Percentiles rank a stretch among this genome's conserved stretches.
phyloP scores from a whole-genome alignment of 2,113 vertebrate species.

The Cololabis saira region DNA sequence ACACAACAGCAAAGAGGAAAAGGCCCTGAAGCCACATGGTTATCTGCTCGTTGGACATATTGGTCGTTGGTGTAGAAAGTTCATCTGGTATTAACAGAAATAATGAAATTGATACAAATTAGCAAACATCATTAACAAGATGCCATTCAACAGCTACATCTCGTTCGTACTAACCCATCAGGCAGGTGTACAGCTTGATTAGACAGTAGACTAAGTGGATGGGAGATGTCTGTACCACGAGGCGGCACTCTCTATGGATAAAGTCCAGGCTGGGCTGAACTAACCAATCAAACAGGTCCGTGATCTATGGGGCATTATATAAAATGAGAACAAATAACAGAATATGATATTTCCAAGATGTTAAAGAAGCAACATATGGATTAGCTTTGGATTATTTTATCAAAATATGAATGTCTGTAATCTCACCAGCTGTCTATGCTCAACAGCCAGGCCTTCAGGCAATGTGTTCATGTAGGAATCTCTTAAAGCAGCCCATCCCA shows the following conservation, averaged over 20 bases:
- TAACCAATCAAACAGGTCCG: slow-evolving; percentile 90
- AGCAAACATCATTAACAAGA: slow-evolving; percentile 9
- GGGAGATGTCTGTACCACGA: slow-evolving; percentile 86
- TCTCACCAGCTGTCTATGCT: slow-evolving; percentile 86
- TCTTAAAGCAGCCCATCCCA: slow-evolving; percentile 91
- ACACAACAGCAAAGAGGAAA: slow-evolving; percentile 90
- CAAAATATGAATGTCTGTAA: neutral
- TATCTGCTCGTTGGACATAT: slow-evolving; percentile 85
- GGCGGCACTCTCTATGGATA: slow-evolving; percentile 81
- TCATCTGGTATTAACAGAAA: slow-evolving; percentile 82
- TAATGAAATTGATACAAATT: neutral
- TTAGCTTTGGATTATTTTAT: neutral
- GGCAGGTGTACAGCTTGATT: slow-evolving; percentile 88
- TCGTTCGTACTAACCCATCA: slow-evolving; percentile 83
- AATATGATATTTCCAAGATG: no score
- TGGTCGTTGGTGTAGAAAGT: slow-evolving; percentile 68
- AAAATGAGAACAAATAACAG: neutral
- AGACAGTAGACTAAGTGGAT: slow-evolving; percentile 86
- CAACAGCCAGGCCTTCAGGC: slow-evolving; percentile 79
- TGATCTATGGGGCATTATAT: slow-evolving; percentile 75
- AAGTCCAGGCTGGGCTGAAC: slow-evolving; percentile 91
- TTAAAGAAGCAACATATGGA: neutral
- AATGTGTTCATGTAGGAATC: slow-evolving; percentile 91
- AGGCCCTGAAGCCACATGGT: slow-evolving; percentile 89
- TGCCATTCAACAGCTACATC: neutral